A percentile compares a stretch with the other conserved stretches of the same genome.
These are phyloP conservation scores for Petrocephalus microphthalmus DNA, from an alignment of 2,113 vertebrate genomes.

Conservation along the genomic window DNA sequence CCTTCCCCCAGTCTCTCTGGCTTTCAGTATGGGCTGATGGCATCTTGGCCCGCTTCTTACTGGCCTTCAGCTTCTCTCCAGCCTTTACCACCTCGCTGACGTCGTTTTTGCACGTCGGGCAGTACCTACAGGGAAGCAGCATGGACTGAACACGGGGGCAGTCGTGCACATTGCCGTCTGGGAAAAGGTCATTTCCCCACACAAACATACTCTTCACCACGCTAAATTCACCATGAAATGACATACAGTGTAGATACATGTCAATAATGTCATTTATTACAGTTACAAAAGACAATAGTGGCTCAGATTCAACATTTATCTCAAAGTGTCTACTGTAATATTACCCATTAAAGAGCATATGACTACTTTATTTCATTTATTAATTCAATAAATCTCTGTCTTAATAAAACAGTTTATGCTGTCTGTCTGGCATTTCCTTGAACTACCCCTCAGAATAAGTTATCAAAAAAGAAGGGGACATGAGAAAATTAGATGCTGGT, in stretches of 20 bases:
- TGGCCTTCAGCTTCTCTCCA: constrained; percentile 92
- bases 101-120: constrained; percentile 97
- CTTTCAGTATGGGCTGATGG: constrained; percentile 96
- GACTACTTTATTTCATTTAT: not conserved
- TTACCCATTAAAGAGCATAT: not conserved
- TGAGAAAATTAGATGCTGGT: not conserved
- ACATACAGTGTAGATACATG: too few species aligned
- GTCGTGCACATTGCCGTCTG: not conserved
- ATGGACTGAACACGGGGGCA: not conserved
- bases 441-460: not conserved
- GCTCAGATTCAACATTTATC: not conserved
- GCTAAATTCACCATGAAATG: not conserved
- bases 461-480: not conserved
- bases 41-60: constrained; percentile 98
- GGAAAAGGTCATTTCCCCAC: not conserved
- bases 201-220: not conserved
- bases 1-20: constrained; percentile 98
- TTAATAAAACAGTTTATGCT: not conserved
- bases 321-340: not conserved
- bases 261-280: not conserved
- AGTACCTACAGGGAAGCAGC: constrained; percentile 75
- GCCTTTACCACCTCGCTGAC: constrained; percentile 94
- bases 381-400: not conserved
- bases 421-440: not conserved
- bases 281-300: not conserved